phyloP scores from a whole-genome alignment of 2,113 vertebrate species.

The Lathamus discolor region DNA sequence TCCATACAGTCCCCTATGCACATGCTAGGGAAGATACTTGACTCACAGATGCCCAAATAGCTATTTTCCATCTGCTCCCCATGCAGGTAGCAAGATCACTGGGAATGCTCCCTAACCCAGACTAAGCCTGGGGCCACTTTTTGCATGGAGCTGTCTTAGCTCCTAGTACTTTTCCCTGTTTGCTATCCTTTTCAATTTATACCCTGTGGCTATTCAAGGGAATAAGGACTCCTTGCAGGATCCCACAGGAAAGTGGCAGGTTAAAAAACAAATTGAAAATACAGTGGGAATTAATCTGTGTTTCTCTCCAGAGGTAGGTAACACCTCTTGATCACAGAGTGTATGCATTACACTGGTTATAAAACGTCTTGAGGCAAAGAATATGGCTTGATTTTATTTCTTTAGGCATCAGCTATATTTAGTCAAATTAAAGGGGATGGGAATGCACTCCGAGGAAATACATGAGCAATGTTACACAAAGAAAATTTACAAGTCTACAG shows the following conservation, averaged over 20 bases:
- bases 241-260: neutral
- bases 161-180: neutral
- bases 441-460: neutral
- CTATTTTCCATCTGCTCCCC: neutral
- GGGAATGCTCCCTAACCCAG: neutral
- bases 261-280: neutral
- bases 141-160: neutral
- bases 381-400: constrained; percentile 18
- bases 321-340: neutral
- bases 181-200: neutral
- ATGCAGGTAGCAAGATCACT: neutral
- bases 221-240: neutral
- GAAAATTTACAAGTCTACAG: constrained; percentile 26
- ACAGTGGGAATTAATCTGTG: neutral
- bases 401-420: constrained; percentile 1
- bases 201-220: neutral
- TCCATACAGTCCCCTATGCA: neutral
- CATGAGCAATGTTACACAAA: neutral
- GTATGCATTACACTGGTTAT: neutral
- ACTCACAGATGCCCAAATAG: neutral
- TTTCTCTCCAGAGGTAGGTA: neutral
- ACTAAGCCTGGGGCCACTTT: neutral
- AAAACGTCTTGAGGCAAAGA: neutral
- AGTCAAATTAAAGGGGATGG: neutral
- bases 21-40: neutral